Evolutionary conservation across 2,113 vertebrate genomes (phyloP).

Genomic region (Engraulis encrasicolus): DNA sequence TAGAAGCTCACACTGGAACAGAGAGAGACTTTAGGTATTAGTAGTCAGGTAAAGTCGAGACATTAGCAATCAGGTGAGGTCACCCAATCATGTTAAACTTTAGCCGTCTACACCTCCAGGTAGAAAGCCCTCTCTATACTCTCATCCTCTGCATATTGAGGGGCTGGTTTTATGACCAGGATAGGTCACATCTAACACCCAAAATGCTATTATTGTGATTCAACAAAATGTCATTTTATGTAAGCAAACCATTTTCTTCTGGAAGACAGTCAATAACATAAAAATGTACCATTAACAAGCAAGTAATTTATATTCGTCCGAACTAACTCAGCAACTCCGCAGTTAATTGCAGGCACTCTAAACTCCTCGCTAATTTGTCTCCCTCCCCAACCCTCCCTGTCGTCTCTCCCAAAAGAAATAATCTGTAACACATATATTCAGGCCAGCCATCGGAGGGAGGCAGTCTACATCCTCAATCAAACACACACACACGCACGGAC

Average conservation of each 20-base stretch:
- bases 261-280: neutral
- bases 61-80: no score
- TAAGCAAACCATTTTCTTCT: neutral
- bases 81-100: no score
- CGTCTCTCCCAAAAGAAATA: neutral
- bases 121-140: no score
- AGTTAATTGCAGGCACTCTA: neutral
- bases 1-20: no score
- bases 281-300: neutral
- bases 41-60: no score
- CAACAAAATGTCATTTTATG: neutral
- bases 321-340: neutral
- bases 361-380: neutral
- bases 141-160: no score
- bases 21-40: no score
- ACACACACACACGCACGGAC: no score
- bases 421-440: neutral
- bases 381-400: neutral
- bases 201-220: no score
- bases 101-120: no score
- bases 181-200: no score
- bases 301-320: neutral
- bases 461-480: constrained; percentile 1
- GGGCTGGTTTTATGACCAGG: no score
- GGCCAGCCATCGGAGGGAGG: neutral